phyloP scores from a whole-genome alignment of 2,113 vertebrate species.

The Lutjanus erythropterus region DNA sequence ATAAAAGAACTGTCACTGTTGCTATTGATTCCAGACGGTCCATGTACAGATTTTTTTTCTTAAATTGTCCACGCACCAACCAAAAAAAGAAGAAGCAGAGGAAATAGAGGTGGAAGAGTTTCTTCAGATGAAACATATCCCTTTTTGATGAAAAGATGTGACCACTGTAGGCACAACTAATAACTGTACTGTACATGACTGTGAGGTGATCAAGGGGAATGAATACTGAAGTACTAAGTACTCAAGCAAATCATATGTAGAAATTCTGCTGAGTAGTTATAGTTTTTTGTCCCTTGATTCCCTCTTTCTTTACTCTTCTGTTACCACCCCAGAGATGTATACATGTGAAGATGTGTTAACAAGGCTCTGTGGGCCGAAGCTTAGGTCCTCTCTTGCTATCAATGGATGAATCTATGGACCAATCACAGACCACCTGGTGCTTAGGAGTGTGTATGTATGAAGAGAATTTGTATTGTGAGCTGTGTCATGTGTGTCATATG shows the following conservation, averaged over 20 bases:
- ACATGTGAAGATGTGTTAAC: conserved; percentile 1
- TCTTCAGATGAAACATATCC: no score
- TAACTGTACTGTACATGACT: neutral
- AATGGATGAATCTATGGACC: neutral
- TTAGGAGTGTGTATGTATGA: neutral
- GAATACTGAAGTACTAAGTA: neutral
- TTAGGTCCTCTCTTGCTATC: neutral
- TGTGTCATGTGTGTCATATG: no score
- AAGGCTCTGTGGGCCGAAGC: neutral
- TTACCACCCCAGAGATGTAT: neutral
- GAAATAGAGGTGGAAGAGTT: no score
- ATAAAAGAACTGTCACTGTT: no score
- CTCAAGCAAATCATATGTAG: neutral
- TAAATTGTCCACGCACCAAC: no score
- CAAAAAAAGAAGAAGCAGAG: no score
- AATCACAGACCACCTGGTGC: neutral
- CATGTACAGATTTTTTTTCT: no score
- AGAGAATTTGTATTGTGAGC: neutral
- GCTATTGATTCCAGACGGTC: no score
- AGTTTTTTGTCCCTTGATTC: no score
- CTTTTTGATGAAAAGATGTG: no score
- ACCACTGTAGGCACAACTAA: no score
- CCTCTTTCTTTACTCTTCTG: neutral
- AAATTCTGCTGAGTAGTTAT: neutral
- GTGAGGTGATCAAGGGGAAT: neutral